Conservation (phyloP, 2,888 invertebrate species). For the Tetropium fuscum region DNA sequence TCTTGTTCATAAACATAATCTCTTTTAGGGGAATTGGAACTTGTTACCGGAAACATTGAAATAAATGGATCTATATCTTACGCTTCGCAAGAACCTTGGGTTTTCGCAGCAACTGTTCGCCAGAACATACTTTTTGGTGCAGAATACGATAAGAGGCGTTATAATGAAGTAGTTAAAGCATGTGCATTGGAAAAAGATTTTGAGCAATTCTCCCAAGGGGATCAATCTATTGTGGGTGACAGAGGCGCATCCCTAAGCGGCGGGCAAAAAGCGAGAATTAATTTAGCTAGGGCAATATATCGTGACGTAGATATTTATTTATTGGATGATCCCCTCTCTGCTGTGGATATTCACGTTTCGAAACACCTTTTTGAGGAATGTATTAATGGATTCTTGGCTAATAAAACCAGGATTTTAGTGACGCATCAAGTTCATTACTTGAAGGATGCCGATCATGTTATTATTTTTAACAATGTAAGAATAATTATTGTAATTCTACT, state of each 20-base stretch:
- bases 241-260: slow-evolving; percentile 83
- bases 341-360: slow-evolving; percentile 86
- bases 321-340: slow-evolving; percentile 88
- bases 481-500: not conserved
- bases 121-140: slow-evolving; percentile 91
- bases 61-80: slow-evolving; percentile 78
- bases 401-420: slow-evolving; percentile 80
- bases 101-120: slow-evolving; percentile 79
- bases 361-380: slow-evolving; percentile 84
- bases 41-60: slow-evolving; percentile 72
- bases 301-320: slow-evolving; percentile 82
- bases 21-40: slow-evolving; percentile 72
- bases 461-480: slow-evolving; percentile 74
- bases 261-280: slow-evolving; percentile 84
- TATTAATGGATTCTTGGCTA: slow-evolving; percentile 74
- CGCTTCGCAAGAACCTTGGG: slow-evolving; percentile 89
- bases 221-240: slow-evolving; percentile 85
- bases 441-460: slow-evolving; percentile 74
- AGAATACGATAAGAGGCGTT: slow-evolving; percentile 72
- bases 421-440: slow-evolving; percentile 91
- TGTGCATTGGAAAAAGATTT: slow-evolving; percentile 82
- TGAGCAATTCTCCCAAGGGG: slow-evolving; percentile 77
- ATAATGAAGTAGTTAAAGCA: slow-evolving; percentile 71
- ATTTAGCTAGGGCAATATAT: slow-evolving; percentile 77
- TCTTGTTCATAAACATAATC: not conserved